These are phyloP conservation scores for Octopus sinensis DNA, from an alignment of 1,140 invertebrate species.

Conservation along the genomic window DNA sequence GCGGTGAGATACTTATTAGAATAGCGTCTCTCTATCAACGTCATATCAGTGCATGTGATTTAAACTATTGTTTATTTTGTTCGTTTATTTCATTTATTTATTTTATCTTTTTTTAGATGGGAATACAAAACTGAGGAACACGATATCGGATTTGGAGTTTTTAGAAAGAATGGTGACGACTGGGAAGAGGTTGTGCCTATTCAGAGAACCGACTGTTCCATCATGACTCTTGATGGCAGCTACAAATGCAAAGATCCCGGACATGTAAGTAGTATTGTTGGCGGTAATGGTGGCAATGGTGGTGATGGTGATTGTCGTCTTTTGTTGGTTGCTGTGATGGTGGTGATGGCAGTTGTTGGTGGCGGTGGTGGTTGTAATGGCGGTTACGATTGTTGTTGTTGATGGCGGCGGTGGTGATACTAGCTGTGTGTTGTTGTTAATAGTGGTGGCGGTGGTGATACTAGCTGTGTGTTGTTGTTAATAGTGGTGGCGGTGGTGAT, in stretches of 20 bases:
- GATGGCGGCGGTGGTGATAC: too few species aligned
- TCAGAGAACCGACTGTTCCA: constrained; percentile 71
- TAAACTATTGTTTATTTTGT: not conserved
- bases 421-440: too few species aligned
- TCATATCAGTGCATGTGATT: not conserved
- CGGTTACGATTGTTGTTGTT: too few species aligned
- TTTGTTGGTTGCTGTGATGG: too few species aligned
- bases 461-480: too few species aligned
- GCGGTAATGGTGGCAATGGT: too few species aligned
- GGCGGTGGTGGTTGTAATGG: too few species aligned
- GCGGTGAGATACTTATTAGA: not conserved
- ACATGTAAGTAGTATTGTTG: constrained; percentile 69
- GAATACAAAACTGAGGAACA: constrained; percentile 81
- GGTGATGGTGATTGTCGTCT: too few species aligned
- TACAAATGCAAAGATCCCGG: constrained; percentile 71
- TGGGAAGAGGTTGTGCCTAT: constrained; percentile 68
- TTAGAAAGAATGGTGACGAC: constrained; percentile 64
- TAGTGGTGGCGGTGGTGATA: too few species aligned
- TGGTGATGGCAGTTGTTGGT: too few species aligned
- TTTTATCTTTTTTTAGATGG: constrained; percentile 67
- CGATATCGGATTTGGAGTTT: constrained; percentile 84
- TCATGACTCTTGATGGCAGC: constrained; percentile 75
- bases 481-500: too few species aligned
- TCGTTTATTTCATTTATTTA: not conserved
- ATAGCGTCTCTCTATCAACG: not conserved